These are phyloP conservation scores for Choristoneura fumiferana DNA, from an alignment of 1,140 invertebrate species.

Conservation along the genomic window DNA sequence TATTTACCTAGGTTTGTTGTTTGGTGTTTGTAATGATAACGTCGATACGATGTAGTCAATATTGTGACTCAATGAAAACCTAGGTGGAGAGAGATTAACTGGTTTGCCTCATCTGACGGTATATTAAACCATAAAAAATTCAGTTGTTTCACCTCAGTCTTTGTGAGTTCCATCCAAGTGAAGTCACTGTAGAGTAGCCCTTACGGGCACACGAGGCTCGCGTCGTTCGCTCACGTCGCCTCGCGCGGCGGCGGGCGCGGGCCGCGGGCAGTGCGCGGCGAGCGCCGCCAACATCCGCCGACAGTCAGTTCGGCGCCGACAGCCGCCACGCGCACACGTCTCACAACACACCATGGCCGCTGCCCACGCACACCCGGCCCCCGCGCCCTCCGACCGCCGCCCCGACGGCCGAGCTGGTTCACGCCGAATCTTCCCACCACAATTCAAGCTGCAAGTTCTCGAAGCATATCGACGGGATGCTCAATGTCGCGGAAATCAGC, in stretches of 20 bases:
- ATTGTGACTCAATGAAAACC: no score
- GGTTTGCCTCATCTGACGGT: no score
- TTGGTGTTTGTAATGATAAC: no score
- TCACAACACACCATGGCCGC: slow-evolving; percentile 46
- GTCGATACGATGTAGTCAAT: no score
- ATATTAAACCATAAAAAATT: no score
- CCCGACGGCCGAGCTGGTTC: slow-evolving; percentile 82
- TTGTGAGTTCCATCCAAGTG: neutral
- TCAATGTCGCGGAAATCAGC: slow-evolving; percentile 91
- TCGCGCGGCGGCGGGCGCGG: slow-evolving; percentile 78
- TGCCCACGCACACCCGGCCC: slow-evolving; percentile 65
- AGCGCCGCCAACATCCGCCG: slow-evolving; percentile 47
- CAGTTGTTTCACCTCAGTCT: no score
- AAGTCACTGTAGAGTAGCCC: slow-evolving; percentile 35
- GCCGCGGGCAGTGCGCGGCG: slow-evolving; percentile 48
- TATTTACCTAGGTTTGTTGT: no score
- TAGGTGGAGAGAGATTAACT: no score
- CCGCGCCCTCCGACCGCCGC: slow-evolving; percentile 73
- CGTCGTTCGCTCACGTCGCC: slow-evolving; percentile 79
- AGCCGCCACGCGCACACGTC: slow-evolving; percentile 60
- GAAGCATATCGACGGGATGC: slow-evolving; percentile 90
- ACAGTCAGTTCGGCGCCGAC: slow-evolving; percentile 75
- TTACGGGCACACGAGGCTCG: slow-evolving; percentile 62
- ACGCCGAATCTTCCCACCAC: slow-evolving; percentile 89
- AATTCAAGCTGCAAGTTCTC: slow-evolving; percentile 91